Percentiles rank a stretch among this genome's conserved stretches.
phyloP scores from a whole-genome alignment of 2,797 vertebrate genomes.

The Anguilla pacifica region DNA sequence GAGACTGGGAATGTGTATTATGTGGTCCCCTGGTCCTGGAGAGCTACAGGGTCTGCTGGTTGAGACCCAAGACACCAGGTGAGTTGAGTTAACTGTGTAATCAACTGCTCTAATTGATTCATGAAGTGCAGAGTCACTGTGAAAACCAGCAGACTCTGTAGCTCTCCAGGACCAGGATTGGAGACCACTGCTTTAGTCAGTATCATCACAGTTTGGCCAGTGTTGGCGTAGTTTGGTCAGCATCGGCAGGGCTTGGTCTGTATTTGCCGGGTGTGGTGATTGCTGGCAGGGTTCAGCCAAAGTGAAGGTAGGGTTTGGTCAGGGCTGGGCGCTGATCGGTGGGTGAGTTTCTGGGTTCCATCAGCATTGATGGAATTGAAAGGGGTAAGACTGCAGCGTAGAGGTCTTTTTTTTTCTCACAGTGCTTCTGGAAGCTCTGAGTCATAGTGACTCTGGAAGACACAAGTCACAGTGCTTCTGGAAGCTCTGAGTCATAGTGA shows the following conservation, averaged over 20 bases:
- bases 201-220: background rate
- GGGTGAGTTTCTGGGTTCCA: background rate
- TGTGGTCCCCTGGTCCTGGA: too few species aligned
- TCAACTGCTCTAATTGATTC: too few species aligned
- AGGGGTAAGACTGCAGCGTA: background rate
- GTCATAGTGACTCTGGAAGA: too few species aligned
- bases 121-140: too few species aligned
- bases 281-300: background rate
- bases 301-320: background rate
- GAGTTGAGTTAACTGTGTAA: too few species aligned
- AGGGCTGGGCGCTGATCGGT: background rate
- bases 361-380: background rate
- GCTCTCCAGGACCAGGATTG: too few species aligned
- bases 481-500: too few species aligned
- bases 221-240: background rate
- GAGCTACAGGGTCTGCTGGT: too few species aligned
- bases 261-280: background rate
- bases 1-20: background rate
- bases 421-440: background rate
- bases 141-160: too few species aligned
- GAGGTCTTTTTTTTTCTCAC: background rate
- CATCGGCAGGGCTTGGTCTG: background rate
- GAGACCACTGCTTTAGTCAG: background rate
- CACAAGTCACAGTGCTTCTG: too few species aligned
- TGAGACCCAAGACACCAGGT: too few species aligned